phyloP scores from a whole-genome alignment of 2,888 invertebrate species.

The Galeopsomyia nigrocyanea region DNA sequence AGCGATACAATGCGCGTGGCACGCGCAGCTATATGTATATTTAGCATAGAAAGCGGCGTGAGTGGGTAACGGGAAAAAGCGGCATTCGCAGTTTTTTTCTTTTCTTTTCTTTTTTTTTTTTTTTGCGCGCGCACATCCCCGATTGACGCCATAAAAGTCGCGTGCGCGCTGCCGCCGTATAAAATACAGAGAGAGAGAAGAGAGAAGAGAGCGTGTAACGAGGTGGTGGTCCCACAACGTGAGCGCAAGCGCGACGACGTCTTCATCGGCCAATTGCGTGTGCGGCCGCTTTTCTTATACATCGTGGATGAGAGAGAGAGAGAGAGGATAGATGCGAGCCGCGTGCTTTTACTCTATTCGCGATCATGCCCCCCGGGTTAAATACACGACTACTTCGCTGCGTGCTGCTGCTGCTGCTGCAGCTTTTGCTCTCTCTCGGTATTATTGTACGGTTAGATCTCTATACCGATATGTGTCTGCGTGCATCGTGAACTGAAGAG shows the following conservation, averaged over 20 bases:
- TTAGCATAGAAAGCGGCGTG: neutral
- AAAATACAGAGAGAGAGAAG: no score
- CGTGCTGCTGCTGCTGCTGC: no score
- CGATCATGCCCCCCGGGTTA: no score
- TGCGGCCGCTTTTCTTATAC: conserved; percentile 1
- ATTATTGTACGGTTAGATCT: no score
- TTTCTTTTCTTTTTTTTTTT: neutral
- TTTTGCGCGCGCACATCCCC: conserved; percentile 2
- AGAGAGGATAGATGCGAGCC: neutral
- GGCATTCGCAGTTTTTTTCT: neutral
- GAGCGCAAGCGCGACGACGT: conserved; percentile 10
- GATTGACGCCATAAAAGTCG: conserved; percentile 23
- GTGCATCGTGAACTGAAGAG: no score
- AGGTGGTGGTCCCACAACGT: neutral
- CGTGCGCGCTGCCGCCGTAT: no score
- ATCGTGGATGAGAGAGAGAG: neutral
- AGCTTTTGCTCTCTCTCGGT: no score
- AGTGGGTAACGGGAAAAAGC: neutral
- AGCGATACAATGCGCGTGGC: no score
- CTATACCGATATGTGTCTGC: no score
- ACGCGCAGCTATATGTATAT: no score
- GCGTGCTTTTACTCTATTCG: neutral
- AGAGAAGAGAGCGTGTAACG: no score
- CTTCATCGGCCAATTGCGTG: conserved; percentile 29
- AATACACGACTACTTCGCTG: no score